A percentile compares a stretch with the other conserved stretches of the same genome.
phyloP scores from a whole-genome alignment of 2,888 invertebrate genomes.

The Stenolophus ochropezus region DNA sequence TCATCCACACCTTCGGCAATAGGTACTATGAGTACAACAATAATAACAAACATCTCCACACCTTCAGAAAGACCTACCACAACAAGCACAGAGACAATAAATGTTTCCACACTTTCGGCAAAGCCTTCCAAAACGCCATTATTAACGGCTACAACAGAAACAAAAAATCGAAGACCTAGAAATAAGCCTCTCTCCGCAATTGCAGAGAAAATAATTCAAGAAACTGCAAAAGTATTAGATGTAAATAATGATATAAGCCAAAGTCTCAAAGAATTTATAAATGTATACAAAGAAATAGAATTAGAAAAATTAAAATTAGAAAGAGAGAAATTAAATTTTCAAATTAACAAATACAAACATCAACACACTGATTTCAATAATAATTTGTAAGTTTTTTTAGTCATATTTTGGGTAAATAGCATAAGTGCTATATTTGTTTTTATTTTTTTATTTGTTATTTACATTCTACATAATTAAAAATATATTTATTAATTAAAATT shows the following conservation, averaged over 20 bases:
- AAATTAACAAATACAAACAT: background rate
- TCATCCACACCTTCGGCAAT: background rate
- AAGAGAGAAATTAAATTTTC: background rate
- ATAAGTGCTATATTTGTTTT: conserved; percentile 7
- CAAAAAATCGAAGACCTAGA: background rate
- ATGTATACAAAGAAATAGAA: background rate
- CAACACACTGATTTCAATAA: background rate
- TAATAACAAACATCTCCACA: background rate
- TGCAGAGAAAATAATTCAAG: background rate
- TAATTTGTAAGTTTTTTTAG: background rate
- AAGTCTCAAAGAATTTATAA: background rate
- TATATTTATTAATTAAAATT: conserved; percentile 17
- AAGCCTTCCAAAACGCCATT: background rate
- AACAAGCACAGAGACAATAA: background rate
- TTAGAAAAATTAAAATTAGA: background rate
- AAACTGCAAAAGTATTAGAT: background rate
- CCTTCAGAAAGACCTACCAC: background rate
- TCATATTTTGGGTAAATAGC: background rate
- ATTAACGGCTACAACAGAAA: background rate
- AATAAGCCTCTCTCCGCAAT: background rate
- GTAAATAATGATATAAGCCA: background rate
- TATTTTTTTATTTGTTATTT: background rate
- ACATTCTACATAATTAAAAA: background rate
- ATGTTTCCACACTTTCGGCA: no score
- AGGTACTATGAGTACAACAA: background rate